Base-by-base conservation (phyloP, 2,888 invertebrate genomes). In the Pediacus dermestoides region DNA sequence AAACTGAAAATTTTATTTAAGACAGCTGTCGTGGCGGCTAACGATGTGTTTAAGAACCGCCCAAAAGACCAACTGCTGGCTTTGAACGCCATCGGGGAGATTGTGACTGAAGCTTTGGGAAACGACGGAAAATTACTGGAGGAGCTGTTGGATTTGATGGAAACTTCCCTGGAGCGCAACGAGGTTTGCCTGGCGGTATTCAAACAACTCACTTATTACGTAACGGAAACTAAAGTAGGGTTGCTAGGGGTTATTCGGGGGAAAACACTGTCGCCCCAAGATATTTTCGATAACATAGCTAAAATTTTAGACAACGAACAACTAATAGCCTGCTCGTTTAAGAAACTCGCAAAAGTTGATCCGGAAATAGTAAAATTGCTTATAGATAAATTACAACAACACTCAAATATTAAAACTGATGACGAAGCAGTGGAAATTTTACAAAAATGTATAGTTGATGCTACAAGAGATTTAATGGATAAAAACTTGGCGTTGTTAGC, bases 361-460 rank as follows among this genome's bases (percentile, higher is more conserved):
- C 74, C 79, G 0, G 75, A 74, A 42, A 65, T 85, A 31, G 63
- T 82, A 1, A 73, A 77, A 4, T 72, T 75, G 30, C 76, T 84
- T 4, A 66, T 82, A 6, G 71, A 74, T 14, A 76, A 77, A 43
- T 76, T 84, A 23, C 77, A 79, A 8, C 71, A 76, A 30, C 75
- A 78, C n/a, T 74, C 78, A 4, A 74, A 74, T 1, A 78, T 77
- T 2, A 83, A 85, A 46, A 74, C 76, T 37, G 78, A 80, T 55
- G 21, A 18, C 6, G 21, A 18, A 18, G 82, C 82, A 0, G 73
- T 76, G 1, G 80, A 81, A 56, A 74, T 76, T 1, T 69, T 86
- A 11, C 81, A 82, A 60, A 78, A 77, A 55, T 80, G 81, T 2
- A 82, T 86, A 8, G 78, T 81, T 0, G 68, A 75, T 27, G 79